Base-by-base conservation (phyloP, 2,888 invertebrate species). In the Pseudococcus jackbeardsleyi region DNA sequence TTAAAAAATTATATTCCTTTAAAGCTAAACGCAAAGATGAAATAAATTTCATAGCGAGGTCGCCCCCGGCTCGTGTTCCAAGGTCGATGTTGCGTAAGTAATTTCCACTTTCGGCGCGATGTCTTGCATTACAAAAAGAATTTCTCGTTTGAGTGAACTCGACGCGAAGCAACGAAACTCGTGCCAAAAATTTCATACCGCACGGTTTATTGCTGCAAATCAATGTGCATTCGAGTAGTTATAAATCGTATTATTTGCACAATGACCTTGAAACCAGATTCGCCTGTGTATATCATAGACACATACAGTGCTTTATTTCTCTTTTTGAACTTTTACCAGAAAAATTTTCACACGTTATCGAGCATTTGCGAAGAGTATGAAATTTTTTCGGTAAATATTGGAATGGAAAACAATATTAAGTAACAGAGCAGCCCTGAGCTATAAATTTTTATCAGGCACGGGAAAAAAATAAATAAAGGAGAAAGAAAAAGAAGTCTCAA, bases 101-200 rank as follows among this genome's bases (percentile, higher is more conserved):
- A 22, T 64, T 64, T 64, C 22, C 64, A 72, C 17, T 33, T 33
- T 72, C 33, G 33, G 33, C 33, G 33, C 11, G 72, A 72, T 72
- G 33, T 72, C 72, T n/a, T 15, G 33, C 15, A 72, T 72, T 64
- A 64, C 64, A 72, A 72, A 33, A 72, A 72, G 72, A 33, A 33
- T 72, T 72, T 72, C 72, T 72, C 72, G 33, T 72, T 72, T 8
- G 17, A 72, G 72, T 72, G 72, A 72, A 72, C 39, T 33, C 33
- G 12, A 19, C 54, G 7, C 22, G 3, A 72, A 42, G 17, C 17
- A 72, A 39, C 17, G 33, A 72, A 72, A 72, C 33, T 33, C 72
- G 72, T 72, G 72, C 72, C 72, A 72, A 72, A 72, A 72, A 72
- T 1, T 72, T 72, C 33, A 72, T 33, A 33, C 72, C 72, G 0